Evolutionary conservation across 2,888 invertebrate species (phyloP), one percentile per base, ranked within the genome.

Genomic region (Erebia palarica): DNA sequence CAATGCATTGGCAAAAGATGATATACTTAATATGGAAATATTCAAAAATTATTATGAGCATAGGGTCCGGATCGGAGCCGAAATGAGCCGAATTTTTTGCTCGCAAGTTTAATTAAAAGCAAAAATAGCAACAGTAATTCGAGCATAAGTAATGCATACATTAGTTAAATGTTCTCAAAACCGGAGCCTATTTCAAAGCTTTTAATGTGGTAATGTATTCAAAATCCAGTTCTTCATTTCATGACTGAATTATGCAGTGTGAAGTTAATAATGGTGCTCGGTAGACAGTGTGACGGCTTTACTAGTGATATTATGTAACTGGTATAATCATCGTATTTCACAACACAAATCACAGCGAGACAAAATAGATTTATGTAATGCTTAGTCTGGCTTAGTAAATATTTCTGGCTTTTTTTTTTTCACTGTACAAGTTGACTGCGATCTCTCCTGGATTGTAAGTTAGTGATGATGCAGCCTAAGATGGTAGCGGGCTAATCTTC

Each of bases 91-190:
- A 10, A 47, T 11, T 47, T 11, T 10, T 47, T n/a, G 13, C 49
- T 49, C 14, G 14, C 49, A 49, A 53, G n/a, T n/a, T 53, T n/a
- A n/a, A 8, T n/a, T 8, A 16, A 8, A 51, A n/a, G 8, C 42
- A 60, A 16, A 61, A 44, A 44, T 18, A 42, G 42, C 44, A 5
- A 10, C 61, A 16, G 44, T 61, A 44, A 7, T 60, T 59, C 16
- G 5, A 14, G 21, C 47, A 65, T 63, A 58, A 68, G 70, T 72
- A 66, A 74, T 68, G 70, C 70, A 74, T 74, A 58, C 68, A 36
- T 63, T 49, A 51, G 58, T 67, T 68, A 68, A 70, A 71, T 70
- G 69, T 73, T 47, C 67, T 71, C 69, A 73, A 70, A 73, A 73
- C 53, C 65, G 51, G 47, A 65, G 69, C 65, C 66, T 16, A 63